Percentiles rank a stretch among this genome's conserved stretches.
phyloP scores from a whole-genome alignment of 2,797 vertebrate species.

The Phoeniculus purpureus region DNA sequence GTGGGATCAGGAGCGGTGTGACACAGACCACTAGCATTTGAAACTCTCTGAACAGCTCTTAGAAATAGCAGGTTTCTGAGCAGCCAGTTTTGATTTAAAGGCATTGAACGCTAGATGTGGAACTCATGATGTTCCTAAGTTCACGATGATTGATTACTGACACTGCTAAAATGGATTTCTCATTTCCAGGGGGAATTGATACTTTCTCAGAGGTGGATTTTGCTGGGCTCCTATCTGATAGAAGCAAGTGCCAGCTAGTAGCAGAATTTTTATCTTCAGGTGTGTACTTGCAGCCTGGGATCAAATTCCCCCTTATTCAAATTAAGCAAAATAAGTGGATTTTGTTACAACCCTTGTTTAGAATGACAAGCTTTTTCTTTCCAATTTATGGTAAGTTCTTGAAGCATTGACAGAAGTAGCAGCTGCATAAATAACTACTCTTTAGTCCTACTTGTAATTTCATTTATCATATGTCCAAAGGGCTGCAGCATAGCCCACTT shows the following conservation, averaged over 20 bases:
- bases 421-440: background rate
- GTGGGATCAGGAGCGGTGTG: background rate
- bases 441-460: background rate
- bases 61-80: background rate
- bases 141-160: background rate
- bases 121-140: background rate
- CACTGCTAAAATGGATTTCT: background rate
- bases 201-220: background rate
- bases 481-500: background rate
- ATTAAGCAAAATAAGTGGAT: background rate
- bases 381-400: background rate
- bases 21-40: background rate
- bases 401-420: background rate
- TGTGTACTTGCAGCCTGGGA: background rate
- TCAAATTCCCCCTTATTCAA: background rate
- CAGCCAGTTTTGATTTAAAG: background rate
- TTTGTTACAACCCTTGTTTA: background rate
- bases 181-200: background rate
- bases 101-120: background rate
- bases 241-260: background rate
- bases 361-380: background rate
- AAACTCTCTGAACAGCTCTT: background rate
- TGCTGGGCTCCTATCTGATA: background rate
- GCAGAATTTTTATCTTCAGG: background rate
- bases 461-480: background rate